Evolutionary conservation across 2,888 invertebrate species (phyloP).

Genomic region (Pogonocherus hispidulus): DNA sequence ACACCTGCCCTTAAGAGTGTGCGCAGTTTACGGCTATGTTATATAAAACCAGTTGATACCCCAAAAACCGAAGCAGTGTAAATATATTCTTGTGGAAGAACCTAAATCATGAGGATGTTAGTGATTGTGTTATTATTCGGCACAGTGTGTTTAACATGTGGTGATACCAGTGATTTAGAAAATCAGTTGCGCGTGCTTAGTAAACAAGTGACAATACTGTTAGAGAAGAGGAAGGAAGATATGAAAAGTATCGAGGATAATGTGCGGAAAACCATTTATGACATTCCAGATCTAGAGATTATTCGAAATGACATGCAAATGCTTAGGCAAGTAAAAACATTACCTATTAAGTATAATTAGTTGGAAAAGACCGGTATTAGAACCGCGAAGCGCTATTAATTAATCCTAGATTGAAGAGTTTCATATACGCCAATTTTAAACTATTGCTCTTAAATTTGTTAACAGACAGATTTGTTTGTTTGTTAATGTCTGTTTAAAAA

Average conservation of each 20-base stretch:
- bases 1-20: slow-evolving; percentile 52
- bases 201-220: slow-evolving; percentile 71
- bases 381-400: no score
- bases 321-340: slow-evolving; percentile 66
- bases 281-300: slow-evolving; percentile 70
- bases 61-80: slow-evolving; percentile 28
- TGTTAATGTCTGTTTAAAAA: no score
- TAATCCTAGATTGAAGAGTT: no score
- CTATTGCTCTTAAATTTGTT: no score
- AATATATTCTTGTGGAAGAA: slow-evolving; percentile 16
- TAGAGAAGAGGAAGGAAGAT: slow-evolving; percentile 71
- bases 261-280: slow-evolving; percentile 69
- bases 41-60: slow-evolving; percentile 48
- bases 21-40: slow-evolving; percentile 33
- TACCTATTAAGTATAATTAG: no score
- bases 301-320: slow-evolving; percentile 70
- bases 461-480: no score
- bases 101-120: slow-evolving; percentile 29
- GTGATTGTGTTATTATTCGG: slow-evolving; percentile 22
- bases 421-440: no score
- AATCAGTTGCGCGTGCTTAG: slow-evolving; percentile 70
- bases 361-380: no score
- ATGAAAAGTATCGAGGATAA: slow-evolving; percentile 71
- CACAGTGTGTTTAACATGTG: slow-evolving; percentile 35
- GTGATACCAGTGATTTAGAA: slow-evolving; percentile 57